Evolutionary conservation across 2,797 vertebrate genomes (phyloP).

Genomic region (Danio albolineatus): DNA sequence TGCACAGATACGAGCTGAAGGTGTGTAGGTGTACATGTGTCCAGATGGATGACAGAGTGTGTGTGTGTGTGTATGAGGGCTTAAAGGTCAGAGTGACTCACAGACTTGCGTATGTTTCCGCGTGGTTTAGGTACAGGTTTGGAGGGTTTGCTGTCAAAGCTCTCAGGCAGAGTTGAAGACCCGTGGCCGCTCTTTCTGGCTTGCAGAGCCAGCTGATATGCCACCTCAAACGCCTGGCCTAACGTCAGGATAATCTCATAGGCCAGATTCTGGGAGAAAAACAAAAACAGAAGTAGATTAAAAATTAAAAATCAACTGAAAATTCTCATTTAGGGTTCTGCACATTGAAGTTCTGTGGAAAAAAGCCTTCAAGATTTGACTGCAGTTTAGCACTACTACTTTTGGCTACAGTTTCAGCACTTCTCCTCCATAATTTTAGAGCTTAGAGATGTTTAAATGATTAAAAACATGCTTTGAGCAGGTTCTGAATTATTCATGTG

Average conservation of each 20-base stretch:
- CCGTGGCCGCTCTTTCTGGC: slow-evolving; percentile 96
- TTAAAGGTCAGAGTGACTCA: slow-evolving; percentile 77
- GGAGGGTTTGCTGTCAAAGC: slow-evolving; percentile 96
- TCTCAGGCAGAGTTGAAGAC: slow-evolving; percentile 96
- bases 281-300: slow-evolving; percentile 33
- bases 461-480: slow-evolving; percentile 25
- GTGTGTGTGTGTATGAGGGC: not conserved
- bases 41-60: not conserved
- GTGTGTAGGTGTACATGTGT: not conserved
- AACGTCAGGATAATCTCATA: slow-evolving; percentile 99
- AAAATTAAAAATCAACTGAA: no score
- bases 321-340: not conserved
- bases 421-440: slow-evolving; percentile 11
- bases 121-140: slow-evolving; percentile 98
- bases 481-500: slow-evolving; percentile 22
- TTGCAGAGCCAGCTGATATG: slow-evolving; percentile 97
- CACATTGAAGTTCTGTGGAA: not conserved
- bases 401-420: not conserved
- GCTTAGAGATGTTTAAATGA: slow-evolving; percentile 28
- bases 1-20: not conserved
- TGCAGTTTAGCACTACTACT: not conserved
- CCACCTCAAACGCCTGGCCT: slow-evolving; percentile 98
- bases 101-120: slow-evolving; percentile 97
- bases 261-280: slow-evolving; percentile 89
- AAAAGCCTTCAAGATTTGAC: slow-evolving; percentile 2